phyloP scores from a whole-genome alignment of 2,797 vertebrate genomes.

The Galago senegalensis region DNA sequence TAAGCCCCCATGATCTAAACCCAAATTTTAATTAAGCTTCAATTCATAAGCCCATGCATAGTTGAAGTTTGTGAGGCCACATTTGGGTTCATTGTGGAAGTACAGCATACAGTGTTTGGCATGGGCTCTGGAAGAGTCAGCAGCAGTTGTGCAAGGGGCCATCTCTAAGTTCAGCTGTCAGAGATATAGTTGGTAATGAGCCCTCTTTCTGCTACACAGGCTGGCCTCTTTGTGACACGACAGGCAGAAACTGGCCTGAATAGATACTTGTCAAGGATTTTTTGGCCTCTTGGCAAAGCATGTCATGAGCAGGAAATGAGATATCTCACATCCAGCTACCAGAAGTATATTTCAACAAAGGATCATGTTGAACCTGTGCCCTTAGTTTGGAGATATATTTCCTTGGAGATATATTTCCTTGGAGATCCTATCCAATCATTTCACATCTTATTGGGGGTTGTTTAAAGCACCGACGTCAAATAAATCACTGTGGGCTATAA shows the following conservation, averaged over 20 bases:
- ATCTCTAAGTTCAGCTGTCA: not conserved
- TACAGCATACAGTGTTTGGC: not conserved
- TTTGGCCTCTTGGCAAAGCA: not conserved
- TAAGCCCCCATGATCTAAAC: not conserved
- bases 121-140: not conserved
- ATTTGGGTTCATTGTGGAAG: not conserved
- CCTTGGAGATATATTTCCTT: conserved; percentile 14
- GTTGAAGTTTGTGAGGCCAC: not conserved
- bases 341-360: conserved; percentile 21
- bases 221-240: not conserved
- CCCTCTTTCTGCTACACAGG: not conserved
- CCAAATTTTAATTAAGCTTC: not conserved
- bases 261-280: not conserved
- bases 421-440: not conserved
- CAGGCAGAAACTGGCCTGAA: not conserved
- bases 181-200: not conserved
- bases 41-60: not conserved
- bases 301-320: not conserved
- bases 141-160: not conserved
- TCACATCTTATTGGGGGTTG: not conserved
- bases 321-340: not conserved
- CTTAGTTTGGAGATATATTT: conserved; percentile 6
- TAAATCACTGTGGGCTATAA: not conserved
- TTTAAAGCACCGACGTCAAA: not conserved
- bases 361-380: not conserved